Evolutionary conservation across 2,888 invertebrate genomes (phyloP), one percentile per base, ranked within the genome.

Genomic region (Aelia acuminata): DNA sequence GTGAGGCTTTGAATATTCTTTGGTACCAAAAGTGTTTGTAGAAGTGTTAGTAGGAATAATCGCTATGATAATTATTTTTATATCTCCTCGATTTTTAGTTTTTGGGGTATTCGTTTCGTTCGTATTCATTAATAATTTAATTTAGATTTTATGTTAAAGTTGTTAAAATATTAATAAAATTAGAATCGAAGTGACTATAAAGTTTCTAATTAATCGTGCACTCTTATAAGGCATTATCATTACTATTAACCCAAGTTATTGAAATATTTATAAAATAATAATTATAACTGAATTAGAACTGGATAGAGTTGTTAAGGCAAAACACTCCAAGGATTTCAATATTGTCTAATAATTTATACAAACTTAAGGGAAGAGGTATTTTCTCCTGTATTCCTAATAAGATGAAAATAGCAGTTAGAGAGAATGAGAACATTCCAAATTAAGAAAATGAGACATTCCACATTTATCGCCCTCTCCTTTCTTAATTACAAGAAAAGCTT

Each of bases 401-500:
- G 63, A 70, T 70, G 63, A 70, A 70, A 70, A 70, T 70, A 35
- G 63, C 63, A 70, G 63, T 70, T 70, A 70, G 31, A 70, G 31
- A 5, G 63, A 70, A 70, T 70, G 35, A 70, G 63, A 35, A 70
- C 63, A 70, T 70, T 47, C 80, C 80, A 80, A 80, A 80, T 80
- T 43, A 80, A 47, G 80, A 47, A 47, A 47, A 80, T 43, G 80
- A 39, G 80, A 80, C 80, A 80, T 47, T 80, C 43, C 80, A 47
- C 43, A 80, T 80, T 80, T 39, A 80, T 39, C 80, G 80, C 43
- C 5, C 80, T 80, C 47, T 80, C 80, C 80, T 80, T 80, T 47
- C 80, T 80, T 80, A 80, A 80, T 80, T 80, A 47, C 43, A 80
- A 80, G 80, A 47, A 80, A 39, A 43, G 80, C 43, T 80, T 80